Conservation (phyloP, 2,888 invertebrate genomes). For the Priocnemis perturbator region DNA sequence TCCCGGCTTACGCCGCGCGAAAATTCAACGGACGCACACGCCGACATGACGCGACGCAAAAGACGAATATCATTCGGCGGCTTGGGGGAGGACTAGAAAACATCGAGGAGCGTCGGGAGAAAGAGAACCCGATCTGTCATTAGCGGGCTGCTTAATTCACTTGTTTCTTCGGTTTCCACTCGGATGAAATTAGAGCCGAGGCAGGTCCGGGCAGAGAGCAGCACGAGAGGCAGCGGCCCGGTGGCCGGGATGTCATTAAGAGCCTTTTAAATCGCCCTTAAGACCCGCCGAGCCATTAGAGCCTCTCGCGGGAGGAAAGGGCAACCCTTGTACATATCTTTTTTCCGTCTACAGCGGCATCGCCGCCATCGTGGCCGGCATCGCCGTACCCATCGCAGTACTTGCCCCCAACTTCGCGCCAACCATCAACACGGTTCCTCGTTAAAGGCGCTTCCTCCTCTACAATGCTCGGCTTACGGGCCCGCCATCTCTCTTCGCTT, state of each 20-base stretch:
- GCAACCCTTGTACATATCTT: constrained; percentile 63
- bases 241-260: constrained; percentile 72
- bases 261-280: constrained; percentile 75
- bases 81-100: too few species aligned
- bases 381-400: constrained; percentile 1
- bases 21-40: too few species aligned
- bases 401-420: constrained; percentile 1
- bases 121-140: constrained; percentile 69
- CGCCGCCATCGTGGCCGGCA: constrained; percentile 26
- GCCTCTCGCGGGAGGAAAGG: constrained; percentile 65
- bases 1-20: background rate
- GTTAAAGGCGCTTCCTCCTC: constrained; percentile 48
- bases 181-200: constrained; percentile 68
- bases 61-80: too few species aligned
- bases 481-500: constrained; percentile 5
- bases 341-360: constrained; percentile 18
- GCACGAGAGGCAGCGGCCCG: constrained; percentile 7
- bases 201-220: constrained; percentile 21
- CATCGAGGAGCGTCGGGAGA: constrained; percentile 42
- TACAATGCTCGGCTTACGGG: constrained; percentile 38
- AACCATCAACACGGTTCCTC: constrained; percentile 15
- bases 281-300: constrained; percentile 71
- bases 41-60: too few species aligned
- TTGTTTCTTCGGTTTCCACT: constrained; percentile 75
- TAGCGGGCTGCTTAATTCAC: constrained; percentile 72